phyloP scores from a whole-genome alignment of 2,888 invertebrate genomes.

The Alcis repandata region DNA sequence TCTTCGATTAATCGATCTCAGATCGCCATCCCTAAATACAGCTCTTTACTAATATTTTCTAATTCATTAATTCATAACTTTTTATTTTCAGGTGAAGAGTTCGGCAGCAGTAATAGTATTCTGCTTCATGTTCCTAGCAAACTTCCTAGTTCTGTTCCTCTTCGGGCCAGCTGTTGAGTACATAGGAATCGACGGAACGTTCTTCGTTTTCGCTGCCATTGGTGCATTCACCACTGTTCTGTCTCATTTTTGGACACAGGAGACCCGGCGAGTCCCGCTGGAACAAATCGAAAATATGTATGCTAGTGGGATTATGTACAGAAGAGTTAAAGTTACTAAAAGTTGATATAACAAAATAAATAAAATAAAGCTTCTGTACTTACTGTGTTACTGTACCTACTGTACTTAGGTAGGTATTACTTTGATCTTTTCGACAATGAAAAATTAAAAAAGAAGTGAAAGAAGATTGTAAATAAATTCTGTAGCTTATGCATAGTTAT shows the following conservation, averaged over 20 bases:
- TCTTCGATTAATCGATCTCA: no score
- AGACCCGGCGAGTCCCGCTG: constrained; percentile 66
- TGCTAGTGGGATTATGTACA: constrained; percentile 54
- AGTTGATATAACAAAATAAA: neutral
- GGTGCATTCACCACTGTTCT: constrained; percentile 54
- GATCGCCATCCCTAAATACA: no score
- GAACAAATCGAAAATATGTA: constrained; percentile 60
- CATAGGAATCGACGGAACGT: constrained; percentile 66
- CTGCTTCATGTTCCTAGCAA: constrained; percentile 47
- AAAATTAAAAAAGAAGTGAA: no score
- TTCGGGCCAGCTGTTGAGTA: constrained; percentile 50
- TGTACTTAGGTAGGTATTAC: no score
- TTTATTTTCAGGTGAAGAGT: constrained; percentile 55
- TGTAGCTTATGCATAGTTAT: no score
- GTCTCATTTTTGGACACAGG: constrained; percentile 62
- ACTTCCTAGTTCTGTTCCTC: constrained; percentile 53
- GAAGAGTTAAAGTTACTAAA: constrained; percentile 12
- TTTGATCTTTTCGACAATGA: no score
- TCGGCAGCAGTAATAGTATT: constrained; percentile 49
- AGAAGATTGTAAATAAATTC: no score
- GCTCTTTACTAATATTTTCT: neutral
- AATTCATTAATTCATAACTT: neutral
- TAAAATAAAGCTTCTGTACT: no score
- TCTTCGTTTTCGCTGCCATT: constrained; percentile 61
- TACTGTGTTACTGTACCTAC: no score